Evolutionary conservation across 1,140 invertebrate genomes (phyloP), one percentile per base, ranked within the genome.

Genomic region (Harlomillsia oculata): DNA sequence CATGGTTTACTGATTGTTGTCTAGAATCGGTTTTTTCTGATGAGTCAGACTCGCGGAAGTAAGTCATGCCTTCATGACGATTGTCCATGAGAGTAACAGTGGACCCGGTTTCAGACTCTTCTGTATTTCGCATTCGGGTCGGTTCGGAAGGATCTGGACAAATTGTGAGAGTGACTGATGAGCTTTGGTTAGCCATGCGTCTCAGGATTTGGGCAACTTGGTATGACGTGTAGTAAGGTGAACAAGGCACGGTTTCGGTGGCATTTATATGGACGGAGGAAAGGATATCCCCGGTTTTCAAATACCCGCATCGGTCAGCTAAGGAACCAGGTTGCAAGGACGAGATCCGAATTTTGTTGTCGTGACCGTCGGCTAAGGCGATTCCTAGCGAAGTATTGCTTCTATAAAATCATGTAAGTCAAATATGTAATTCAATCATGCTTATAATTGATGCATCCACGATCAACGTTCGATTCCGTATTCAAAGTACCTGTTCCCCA

Each of bases 311-410:
- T 9, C 61, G 37, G 21, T 65, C 59, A 5, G 56, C 53, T 14
- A 65, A 44, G 21, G 59, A 62, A 8, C 63, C 63, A 4, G 56
- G 36, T 30, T 59, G 59, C 45, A 65, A 56, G 13, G 63, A 65
- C 13, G 53, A 52, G 13, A 65, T 60, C 46, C 56, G 36, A 13
- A 65, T 62, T 56, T 59, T 55, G 21, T 64, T 60, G 14, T 49
- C 58, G 3, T 43, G 29, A 9, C 54, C 36, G n/a, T 65, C 63
- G 5, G 46, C 34, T 14, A 65, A 36, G 2, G 63, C 63, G 8
- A 65, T 37, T 9, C 63, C 63, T 23, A 65, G 41, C 2, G 63
- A 59, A 21, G 63, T 65, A 20, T 56, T 32, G 26, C 54, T 62
- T 20, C 58, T 64, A 11, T 3, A 49, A 54, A 37, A 25, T 48